Conservation (phyloP, 2,888 invertebrate species). For the Cataglyphis albicans region DNA sequence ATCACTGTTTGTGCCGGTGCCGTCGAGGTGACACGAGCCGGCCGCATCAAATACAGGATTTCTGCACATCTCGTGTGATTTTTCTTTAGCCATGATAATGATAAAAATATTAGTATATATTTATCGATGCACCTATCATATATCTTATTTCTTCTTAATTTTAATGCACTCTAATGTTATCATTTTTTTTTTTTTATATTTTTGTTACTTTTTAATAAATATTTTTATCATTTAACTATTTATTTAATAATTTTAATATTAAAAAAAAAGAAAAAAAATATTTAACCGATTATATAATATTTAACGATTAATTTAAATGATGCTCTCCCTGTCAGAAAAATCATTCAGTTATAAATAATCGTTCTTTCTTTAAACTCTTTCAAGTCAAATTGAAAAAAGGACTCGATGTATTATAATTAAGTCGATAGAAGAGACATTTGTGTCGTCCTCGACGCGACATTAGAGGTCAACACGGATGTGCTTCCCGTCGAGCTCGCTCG, state of each 20-base stretch:
- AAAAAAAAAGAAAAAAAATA: not conserved
- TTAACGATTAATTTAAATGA: not conserved
- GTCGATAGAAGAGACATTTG: slow-evolving; percentile 8
- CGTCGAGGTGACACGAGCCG: slow-evolving; percentile 25
- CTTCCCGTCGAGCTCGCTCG: slow-evolving; percentile 23
- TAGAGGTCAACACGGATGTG: slow-evolving; percentile 9
- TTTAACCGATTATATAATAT: not conserved
- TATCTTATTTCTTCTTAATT: not conserved
- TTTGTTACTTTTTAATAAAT: not conserved
- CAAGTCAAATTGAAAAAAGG: not conserved
- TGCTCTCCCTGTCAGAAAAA: not conserved
- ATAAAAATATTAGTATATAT: not conserved
- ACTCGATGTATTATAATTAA: slow-evolving; percentile 37
- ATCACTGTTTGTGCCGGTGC: slow-evolving; percentile 61
- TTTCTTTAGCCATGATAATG: slow-evolving; percentile 19
- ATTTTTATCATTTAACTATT: not conserved
- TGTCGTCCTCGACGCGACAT: not conserved
- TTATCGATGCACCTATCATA: not conserved
- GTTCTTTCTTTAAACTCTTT: slow-evolving; percentile 4
- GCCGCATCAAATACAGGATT: not conserved
- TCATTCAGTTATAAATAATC: slow-evolving; percentile 3
- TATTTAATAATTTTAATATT: slow-evolving; percentile 8
- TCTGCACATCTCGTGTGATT: not conserved
- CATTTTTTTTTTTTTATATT: not conserved
- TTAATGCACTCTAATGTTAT: not conserved